Evolutionary conservation across 2,113 vertebrate species (phyloP), one percentile per base, ranked within the genome.

Genomic region (Dolichotis patagonum): DNA sequence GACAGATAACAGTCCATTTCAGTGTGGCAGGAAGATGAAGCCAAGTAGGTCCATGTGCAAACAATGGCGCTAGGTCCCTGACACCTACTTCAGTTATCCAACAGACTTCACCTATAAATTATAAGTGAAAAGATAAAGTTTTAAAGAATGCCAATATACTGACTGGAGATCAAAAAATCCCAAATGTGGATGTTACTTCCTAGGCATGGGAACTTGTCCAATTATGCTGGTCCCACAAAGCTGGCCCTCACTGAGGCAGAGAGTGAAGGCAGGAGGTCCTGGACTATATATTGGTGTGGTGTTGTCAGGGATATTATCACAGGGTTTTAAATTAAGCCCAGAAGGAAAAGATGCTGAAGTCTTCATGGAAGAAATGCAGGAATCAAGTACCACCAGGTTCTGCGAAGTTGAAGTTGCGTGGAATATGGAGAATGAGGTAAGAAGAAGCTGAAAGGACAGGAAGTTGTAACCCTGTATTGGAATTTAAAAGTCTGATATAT

Each of bases 211-310:
- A 28, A 1, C 30, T 41, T 41, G 19, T 43, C 1, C 41, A 26
- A 26, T 3, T 28, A 17, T 7, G 5, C 24, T 22, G 3, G 35
- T 67, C 28, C 24, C 13, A 26, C 46, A 4, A 87, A 80, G 11
- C 62, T n/a, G 19, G 7, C 32, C 16, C 4, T 28, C 26, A 60
- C 1, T 19, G 58, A 38, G 5, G 7, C 7, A 52, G 11, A 62
- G 35, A 3, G 35, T 43, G 1, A 20, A 41, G 0, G 14, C 1
- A 1, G 43, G 35, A 62, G 14, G 2, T 5, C 10, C 4, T 24
- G 9, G 26, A 10, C 35, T 12, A 56, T 32, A 3, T 62, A 3
- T 4, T 3, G 22, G 26, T 58, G 81, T 11, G 2, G 3, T 83
- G 8, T 11, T 49, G 3, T 13, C 32, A 38, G 17, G 7, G 24